Base-by-base conservation (phyloP, 2,113 vertebrate species). In the Columba janthina region DNA sequence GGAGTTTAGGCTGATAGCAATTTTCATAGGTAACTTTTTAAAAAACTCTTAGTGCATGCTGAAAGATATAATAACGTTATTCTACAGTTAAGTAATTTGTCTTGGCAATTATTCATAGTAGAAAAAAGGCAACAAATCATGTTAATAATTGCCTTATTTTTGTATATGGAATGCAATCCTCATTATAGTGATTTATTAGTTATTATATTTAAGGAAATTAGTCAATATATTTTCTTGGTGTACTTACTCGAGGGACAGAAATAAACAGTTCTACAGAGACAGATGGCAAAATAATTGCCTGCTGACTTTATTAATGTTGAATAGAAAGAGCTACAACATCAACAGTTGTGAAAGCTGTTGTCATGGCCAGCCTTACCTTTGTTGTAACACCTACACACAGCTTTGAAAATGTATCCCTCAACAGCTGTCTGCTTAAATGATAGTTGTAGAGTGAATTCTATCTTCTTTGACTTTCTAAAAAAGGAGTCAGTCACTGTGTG, bases 271-370 rank as follows among this genome's bases (percentile, higher is more conserved):
- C n/a, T 88, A 34, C 36, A 56, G 44, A 88, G 66, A 94, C 88
- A 97, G 69, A 94, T 92, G 88, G 88, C 67, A 94, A 93, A 96
- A 94, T 95, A 97, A 92, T 92, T 93, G 26, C 67, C 60, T 58
- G 36, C 38, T 85, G 81, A 73, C 89, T 80, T 92, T 93, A 77
- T 93, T 92, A 94, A 84, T 64, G 46, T 57, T 69, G 64, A 89
- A 77, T 36, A 81, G 34, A 90, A 88, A 75, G 54, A 89, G 25
- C 66, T 86, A 74, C 66, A 84, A n/a, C 44, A 74, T 88, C 51
- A 87, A 65, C 62, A 71, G 62, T 89, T 92, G 54, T 74, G 67
- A 90, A 90, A 90, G n/a, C 76, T 80, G n/a, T n/a, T 92, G 70
- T 84, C 74, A 38, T 58, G 77, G 29, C 57, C 60, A 95, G 58